Evolutionary conservation across 2,797 vertebrate species (phyloP), one percentile per base, ranked within the genome.

Genomic region (Sarcoramphus papa): DNA sequence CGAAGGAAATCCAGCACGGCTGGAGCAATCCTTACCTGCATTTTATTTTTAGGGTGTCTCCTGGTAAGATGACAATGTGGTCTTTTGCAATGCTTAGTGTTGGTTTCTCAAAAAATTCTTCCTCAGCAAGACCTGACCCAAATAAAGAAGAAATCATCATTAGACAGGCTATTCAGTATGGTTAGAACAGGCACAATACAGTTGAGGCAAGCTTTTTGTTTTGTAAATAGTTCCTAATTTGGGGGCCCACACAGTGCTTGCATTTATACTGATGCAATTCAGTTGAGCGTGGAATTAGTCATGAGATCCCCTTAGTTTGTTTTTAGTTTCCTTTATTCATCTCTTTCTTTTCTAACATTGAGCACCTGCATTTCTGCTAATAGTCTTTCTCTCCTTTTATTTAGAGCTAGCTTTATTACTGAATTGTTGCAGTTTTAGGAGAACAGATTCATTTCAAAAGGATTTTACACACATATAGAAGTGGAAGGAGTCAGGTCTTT

Each of bases 1-100:
- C 2, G 8, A 13, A 33, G 78, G 63, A 72, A 83, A 50, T 5
- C 50, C 88, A 40, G 64, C 53, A 0, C 7, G n/a, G n/a, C 51
- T 31, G 24, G 82, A 69, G 74, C 54, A 53, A 24, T 35, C 69
- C 91, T 98, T 97, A 98, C 98, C 97, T 97, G 98, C 98, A 98
- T 74, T 95, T 96, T 19, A 98, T 94, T 73, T 95, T 97, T 5
- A 97, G 95, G 18, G 81, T 88, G 40, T 96, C 93, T 77, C 97
- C 97, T 4, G 97, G 63, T 9, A 67, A 88, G 81, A 98, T 90
- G 83, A 96, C 30, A 9, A 95, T 25, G 7, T 97, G 69, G 6
- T 98, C 96, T 67, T 93, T 70, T 7, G 68, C 10, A 63, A 80
- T 95, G 87, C 92, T 97, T 37, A 98, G 70, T 12, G 14, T 70